Percentiles rank a stretch among this genome's conserved stretches.
Conservation (phyloP, 1,140 invertebrate species). For the Pseudachorutes palmiensis region DNA sequence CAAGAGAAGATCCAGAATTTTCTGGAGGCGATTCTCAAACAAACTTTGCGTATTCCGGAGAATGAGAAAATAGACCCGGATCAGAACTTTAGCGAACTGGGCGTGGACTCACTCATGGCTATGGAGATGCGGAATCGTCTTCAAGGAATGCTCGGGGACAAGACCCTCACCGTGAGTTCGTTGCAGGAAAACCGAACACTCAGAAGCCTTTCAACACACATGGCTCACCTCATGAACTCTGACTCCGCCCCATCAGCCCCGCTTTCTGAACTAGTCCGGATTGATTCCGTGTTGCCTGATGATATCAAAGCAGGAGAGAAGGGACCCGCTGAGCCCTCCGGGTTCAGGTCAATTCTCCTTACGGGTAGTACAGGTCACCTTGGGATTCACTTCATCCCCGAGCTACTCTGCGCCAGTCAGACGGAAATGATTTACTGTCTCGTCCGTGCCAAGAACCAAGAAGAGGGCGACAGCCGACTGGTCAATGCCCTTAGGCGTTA, state of each 20-base stretch:
- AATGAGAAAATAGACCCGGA: constrained; percentile 8
- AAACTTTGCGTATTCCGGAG: neutral
- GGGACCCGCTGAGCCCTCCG: neutral
- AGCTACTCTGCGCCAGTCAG: neutral
- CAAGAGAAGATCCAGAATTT: constrained; percentile 8
- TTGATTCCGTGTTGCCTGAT: neutral
- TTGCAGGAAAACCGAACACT: constrained; percentile 20
- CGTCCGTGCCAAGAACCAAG: neutral
- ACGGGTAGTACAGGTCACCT: constrained; percentile 23
- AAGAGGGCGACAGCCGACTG: neutral
- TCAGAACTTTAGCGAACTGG: constrained; percentile 15
- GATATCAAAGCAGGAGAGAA: neutral
- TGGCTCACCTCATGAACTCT: constrained; percentile 20
- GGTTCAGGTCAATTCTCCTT: constrained; percentile 16
- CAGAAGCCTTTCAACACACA: constrained; percentile 6
- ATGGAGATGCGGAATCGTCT: constrained; percentile 17
- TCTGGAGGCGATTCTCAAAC: neutral
- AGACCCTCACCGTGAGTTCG: constrained; percentile 14
- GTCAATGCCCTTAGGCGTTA: neutral
- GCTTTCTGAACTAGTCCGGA: neutral
- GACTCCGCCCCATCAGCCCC: neutral
- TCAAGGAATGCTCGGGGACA: constrained; percentile 15
- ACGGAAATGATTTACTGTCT: neutral
- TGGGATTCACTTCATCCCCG: constrained; percentile 9
- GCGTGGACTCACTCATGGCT: constrained; percentile 15